Evolutionary conservation across 2,113 vertebrate species (phyloP).

Genomic region (Chaetorhynchus papuensis): DNA sequence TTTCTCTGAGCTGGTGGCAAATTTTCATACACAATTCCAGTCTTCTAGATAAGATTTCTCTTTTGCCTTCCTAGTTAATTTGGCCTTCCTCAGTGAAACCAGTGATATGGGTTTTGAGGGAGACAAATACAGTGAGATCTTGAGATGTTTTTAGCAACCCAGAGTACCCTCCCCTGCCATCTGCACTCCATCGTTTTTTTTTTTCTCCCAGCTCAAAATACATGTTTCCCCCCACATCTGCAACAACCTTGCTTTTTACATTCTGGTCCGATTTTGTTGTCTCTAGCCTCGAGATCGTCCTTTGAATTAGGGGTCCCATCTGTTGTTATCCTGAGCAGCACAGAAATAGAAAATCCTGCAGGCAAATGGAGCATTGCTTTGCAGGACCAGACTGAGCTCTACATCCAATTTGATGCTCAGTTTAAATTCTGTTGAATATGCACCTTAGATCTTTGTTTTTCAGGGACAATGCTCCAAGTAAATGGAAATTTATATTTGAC

Average conservation of each 20-base stretch:
- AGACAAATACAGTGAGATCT: not conserved
- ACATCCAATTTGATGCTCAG: not conserved
- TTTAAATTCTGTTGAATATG: not conserved
- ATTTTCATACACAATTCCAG: not conserved
- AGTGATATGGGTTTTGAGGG: not conserved
- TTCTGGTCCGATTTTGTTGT: slow-evolving; percentile 4
- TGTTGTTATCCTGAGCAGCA: slow-evolving; percentile 29
- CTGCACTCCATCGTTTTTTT: not conserved
- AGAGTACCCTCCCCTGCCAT: not conserved
- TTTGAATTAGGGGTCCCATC: slow-evolving; percentile 54
- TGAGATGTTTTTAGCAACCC: not conserved
- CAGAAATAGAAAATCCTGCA: slow-evolving; percentile 41
- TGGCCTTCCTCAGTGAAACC: not conserved
- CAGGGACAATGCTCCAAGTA: not conserved
- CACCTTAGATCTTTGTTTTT: not conserved
- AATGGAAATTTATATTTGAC: not conserved
- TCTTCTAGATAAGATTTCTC: not conserved
- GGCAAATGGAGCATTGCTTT: not conserved
- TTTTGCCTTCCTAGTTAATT: not conserved
- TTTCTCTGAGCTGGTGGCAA: not conserved
- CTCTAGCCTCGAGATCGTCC: not conserved
- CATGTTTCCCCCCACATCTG: not conserved
- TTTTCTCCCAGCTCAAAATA: not conserved
- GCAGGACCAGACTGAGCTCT: not conserved
- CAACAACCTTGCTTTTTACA: not conserved